These are phyloP conservation scores for Sceloporus undulatus DNA, from an alignment of 2,113 vertebrate genomes.

Conservation along the genomic window DNA sequence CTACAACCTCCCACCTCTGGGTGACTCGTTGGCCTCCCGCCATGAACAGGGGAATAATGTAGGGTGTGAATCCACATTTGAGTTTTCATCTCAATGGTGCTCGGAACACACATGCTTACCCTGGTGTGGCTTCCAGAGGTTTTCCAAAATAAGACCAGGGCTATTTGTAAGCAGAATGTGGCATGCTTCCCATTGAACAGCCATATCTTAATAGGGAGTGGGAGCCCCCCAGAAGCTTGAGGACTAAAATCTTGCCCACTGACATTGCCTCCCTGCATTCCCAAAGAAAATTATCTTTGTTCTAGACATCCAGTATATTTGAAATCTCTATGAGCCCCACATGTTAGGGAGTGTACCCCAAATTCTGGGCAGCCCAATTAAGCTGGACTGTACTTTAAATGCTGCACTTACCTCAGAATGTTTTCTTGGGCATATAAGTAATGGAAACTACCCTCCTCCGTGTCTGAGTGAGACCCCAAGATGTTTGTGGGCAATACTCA, in stretches of 20 bases:
- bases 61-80: not conserved
- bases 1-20: not conserved
- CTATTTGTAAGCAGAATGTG: not conserved
- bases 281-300: not conserved
- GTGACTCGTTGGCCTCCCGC: not conserved
- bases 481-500: not conserved
- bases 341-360: slow-evolving; percentile 3
- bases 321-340: not conserved
- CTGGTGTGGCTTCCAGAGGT: slow-evolving; percentile 16
- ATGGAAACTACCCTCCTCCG: not conserved
- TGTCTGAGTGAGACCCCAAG: not conserved
- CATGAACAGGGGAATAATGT: not conserved
- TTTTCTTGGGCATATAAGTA: not conserved
- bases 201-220: not conserved
- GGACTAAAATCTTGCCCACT: not conserved
- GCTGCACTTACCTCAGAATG: not conserved
- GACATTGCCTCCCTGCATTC: not conserved
- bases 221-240: not conserved
- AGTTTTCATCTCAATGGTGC: not conserved
- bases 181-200: not conserved
- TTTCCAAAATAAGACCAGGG: not conserved
- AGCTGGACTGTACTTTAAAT: not conserved
- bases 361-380: not conserved
- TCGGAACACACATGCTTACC: not conserved
- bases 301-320: not conserved